Conservation (phyloP, 2,113 vertebrate genomes). For the Ammodytes dubius region DNA sequence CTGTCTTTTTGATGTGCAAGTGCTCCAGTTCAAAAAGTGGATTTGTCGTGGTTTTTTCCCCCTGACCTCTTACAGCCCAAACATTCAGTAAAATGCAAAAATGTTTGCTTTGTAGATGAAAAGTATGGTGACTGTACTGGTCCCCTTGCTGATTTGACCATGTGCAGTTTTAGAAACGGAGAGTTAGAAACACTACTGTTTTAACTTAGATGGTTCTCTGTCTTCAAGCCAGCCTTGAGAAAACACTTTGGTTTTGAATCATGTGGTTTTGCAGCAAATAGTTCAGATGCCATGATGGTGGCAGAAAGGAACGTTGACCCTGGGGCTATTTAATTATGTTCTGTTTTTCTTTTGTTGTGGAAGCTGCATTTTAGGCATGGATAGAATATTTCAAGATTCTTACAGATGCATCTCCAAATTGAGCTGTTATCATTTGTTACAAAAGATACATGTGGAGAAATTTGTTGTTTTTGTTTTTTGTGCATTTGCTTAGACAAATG, state of each 20-base stretch:
- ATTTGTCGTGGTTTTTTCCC: not conserved
- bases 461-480: not conserved
- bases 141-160: not conserved
- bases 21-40: not conserved
- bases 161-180: not conserved
- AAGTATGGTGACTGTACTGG: not conserved
- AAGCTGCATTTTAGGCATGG: not conserved
- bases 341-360: slow-evolving; percentile 15
- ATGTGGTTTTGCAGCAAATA: slow-evolving; percentile 67
- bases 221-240: slow-evolving; percentile 33
- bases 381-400: not conserved
- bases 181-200: slow-evolving; percentile 24
- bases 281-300: slow-evolving; percentile 44
- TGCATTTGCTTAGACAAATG: not conserved
- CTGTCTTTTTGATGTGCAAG: not conserved
- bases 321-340: not conserved
- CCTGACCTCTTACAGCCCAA: not conserved
- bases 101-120: not conserved
- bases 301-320: not conserved
- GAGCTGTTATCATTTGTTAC: not conserved
- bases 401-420: not conserved
- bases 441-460: not conserved
- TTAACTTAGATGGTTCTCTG: slow-evolving; percentile 8
- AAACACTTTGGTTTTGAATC: slow-evolving; percentile 46
- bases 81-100: not conserved